A percentile compares a stretch with the other conserved stretches of the same genome.
Conservation (phyloP, 2,888 invertebrate species). For the Aleiodes testaceus region DNA sequence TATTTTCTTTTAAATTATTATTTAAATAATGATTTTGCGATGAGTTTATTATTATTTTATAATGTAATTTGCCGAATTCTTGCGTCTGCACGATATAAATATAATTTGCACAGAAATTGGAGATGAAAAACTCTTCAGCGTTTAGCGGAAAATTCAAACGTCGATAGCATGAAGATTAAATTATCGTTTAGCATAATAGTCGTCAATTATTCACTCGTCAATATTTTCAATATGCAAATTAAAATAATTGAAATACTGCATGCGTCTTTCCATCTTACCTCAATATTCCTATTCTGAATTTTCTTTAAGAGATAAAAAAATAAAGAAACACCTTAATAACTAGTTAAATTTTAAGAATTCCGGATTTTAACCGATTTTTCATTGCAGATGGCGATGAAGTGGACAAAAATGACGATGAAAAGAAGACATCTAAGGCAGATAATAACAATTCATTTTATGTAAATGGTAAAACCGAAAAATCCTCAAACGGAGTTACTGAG, state of each 20-base stretch:
- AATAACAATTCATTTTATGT: slow-evolving; percentile 67
- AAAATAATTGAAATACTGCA: slow-evolving; percentile 43
- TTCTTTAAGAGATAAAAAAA: not conserved
- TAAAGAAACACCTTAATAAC: slow-evolving; percentile 25
- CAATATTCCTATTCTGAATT: slow-evolving; percentile 27
- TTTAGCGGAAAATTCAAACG: too few relatives aligned
- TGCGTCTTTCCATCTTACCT: slow-evolving; percentile 43
- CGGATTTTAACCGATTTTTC: slow-evolving; percentile 11
- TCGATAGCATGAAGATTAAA: too few relatives aligned
- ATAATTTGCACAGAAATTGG: too few relatives aligned
- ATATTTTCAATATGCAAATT: slow-evolving; percentile 3
- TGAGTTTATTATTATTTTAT: too few relatives aligned
- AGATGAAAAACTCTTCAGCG: too few relatives aligned
- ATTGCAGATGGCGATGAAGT: slow-evolving; percentile 57
- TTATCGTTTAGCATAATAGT: not conserved
- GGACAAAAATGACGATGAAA: slow-evolving; percentile 44
- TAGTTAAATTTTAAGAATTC: not conserved
- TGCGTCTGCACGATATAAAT: too few relatives aligned
- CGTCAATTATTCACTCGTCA: not conserved
- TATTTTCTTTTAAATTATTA: too few relatives aligned
- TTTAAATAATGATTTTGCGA: too few relatives aligned
- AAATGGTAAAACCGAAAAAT: slow-evolving; percentile 57
- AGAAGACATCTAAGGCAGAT: slow-evolving; percentile 55
- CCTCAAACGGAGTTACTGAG: slow-evolving; percentile 56
- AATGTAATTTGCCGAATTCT: too few relatives aligned